These are phyloP conservation scores for Scrobipalpa atriplicella DNA, from an alignment of 2,888 invertebrate genomes.

Conservation along the genomic window DNA sequence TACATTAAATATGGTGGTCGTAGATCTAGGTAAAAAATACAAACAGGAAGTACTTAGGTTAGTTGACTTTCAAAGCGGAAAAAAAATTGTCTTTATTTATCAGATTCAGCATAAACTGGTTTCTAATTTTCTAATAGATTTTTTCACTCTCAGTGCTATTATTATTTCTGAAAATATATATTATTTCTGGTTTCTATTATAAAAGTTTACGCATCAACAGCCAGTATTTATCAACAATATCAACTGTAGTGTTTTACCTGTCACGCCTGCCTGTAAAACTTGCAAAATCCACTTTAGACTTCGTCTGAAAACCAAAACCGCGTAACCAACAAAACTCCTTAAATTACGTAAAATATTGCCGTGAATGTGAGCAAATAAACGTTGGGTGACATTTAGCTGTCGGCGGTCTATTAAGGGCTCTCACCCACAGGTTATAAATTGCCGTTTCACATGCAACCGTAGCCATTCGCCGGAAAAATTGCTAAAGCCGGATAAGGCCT, in stretches of 20 bases:
- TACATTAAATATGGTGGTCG: conserved; percentile 61
- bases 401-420: conserved; percentile 79
- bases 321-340: conserved; percentile 46
- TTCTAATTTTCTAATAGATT: too few relatives aligned
- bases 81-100: neutral
- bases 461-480: conserved; percentile 62
- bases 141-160: too few relatives aligned
- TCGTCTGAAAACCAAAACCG: neutral
- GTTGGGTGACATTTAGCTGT: conserved; percentile 78
- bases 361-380: conserved; percentile 67
- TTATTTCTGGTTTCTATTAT: too few relatives aligned
- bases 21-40: conserved; percentile 68
- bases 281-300: neutral
- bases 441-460: conserved; percentile 70
- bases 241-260: too few relatives aligned
- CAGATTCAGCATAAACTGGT: too few relatives aligned
- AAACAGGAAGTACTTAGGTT: too few relatives aligned
- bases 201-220: too few relatives aligned
- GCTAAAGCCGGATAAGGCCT: conserved; percentile 54
- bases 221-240: too few relatives aligned
- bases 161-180: too few relatives aligned
- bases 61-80: too few relatives aligned
- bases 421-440: conserved; percentile 73
- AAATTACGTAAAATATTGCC: conserved; percentile 60
- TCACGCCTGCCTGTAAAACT: too few relatives aligned